Percentiles rank a stretch among this genome's conserved stretches.
Conservation (phyloP, 2,113 vertebrate species). For the Mus pahari region DNA sequence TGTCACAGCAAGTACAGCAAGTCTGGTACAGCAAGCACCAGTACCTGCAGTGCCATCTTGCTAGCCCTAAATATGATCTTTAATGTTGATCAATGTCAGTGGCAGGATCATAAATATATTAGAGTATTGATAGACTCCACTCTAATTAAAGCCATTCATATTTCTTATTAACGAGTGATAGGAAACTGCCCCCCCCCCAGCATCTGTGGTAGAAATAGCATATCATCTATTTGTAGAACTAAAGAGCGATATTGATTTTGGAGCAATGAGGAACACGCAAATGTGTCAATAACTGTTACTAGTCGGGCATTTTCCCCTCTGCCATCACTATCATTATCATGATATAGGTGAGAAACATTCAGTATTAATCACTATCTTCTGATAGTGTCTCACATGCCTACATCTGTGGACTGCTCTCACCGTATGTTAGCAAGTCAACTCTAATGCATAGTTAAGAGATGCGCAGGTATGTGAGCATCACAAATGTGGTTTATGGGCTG, state of each 20-base stretch:
- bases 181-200: neutral
- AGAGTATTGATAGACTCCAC: neutral
- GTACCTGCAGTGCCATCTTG: neutral
- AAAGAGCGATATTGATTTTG: conserved; percentile 63
- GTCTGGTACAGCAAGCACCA: neutral
- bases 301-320: neutral
- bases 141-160: conserved; percentile 10
- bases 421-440: neutral
- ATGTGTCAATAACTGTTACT: neutral
- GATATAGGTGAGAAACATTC: neutral
- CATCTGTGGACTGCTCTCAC: neutral
- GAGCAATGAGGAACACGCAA: neutral
- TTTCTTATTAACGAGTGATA: conserved; percentile 15
- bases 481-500: neutral
- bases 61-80: neutral
- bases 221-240: conserved; percentile 44
- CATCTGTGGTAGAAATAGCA: conserved; percentile 13
- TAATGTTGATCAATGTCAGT: conserved; percentile 19
- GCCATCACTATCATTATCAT: neutral
- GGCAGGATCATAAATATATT: neutral
- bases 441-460: neutral
- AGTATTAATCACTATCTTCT: neutral
- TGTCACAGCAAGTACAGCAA: too few relatives aligned
- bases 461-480: neutral
- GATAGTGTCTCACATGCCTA: neutral